These are phyloP conservation scores for Nothoprocta perdicaria DNA, from an alignment of 2,113 vertebrate species.

Conservation along the genomic window DNA sequence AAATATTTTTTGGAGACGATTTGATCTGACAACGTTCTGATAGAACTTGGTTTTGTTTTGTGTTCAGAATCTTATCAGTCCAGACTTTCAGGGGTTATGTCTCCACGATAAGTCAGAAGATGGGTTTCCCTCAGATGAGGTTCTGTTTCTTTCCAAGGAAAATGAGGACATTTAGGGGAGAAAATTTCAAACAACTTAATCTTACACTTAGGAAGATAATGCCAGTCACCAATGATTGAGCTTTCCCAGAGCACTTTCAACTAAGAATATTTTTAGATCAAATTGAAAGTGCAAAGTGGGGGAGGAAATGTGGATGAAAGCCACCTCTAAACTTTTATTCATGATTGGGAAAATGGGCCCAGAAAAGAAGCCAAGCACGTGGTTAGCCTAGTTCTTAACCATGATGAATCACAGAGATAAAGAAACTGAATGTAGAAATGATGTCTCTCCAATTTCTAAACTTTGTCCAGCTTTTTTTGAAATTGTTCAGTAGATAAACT, in stretches of 20 bases:
- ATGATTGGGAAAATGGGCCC: background rate
- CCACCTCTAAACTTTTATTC: background rate
- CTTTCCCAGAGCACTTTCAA: background rate
- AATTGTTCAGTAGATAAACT: background rate
- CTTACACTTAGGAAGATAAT: background rate
- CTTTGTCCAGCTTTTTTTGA: background rate
- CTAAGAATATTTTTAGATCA: conserved; percentile 4
- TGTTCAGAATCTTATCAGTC: background rate
- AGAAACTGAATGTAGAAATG: background rate
- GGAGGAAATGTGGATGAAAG: background rate
- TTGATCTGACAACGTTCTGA: background rate
- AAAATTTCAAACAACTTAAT: background rate
- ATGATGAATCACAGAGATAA: background rate
- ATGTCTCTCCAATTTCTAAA: background rate
- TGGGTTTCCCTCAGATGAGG: background rate
- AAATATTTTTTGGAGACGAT: background rate
- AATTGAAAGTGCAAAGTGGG: background rate
- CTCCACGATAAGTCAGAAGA: background rate
- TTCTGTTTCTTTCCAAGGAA: background rate
- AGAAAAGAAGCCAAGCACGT: background rate
- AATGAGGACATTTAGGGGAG: rapidly evolving
- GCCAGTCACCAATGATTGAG: background rate
- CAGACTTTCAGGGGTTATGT: background rate
- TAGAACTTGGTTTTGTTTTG: background rate
- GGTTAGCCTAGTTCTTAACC: background rate